These are phyloP conservation scores for Siniperca chuatsi DNA, from an alignment of 2,113 vertebrate species.

Conservation along the genomic window DNA sequence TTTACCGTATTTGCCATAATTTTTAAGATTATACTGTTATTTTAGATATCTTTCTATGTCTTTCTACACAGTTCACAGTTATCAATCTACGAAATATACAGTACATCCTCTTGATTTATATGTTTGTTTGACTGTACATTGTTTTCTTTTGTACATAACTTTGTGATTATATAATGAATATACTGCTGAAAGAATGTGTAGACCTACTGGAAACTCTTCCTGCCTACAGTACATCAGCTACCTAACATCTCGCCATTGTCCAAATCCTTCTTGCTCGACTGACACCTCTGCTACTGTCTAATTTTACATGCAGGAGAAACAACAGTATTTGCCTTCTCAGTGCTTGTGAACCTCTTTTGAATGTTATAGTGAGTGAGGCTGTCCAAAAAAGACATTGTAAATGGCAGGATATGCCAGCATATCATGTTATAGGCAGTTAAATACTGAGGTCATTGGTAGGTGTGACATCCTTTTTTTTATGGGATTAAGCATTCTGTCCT, in stretches of 20 bases:
- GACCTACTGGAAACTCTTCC: conserved; percentile 26
- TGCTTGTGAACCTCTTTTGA: conserved; percentile 48
- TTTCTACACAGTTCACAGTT: conserved; percentile 67
- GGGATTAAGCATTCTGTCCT: conserved; percentile 9
- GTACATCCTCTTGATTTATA: conserved; percentile 62
- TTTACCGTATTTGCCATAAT: conserved; percentile 53
- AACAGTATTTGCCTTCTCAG: conserved; percentile 38
- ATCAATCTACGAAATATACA: conserved; percentile 68
- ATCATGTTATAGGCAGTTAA: conserved; percentile 66
- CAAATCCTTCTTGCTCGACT: conserved; percentile 2
- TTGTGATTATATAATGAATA: conserved; percentile 67
- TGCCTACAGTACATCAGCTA: conserved; percentile 23
- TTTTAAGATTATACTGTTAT: conserved; percentile 56
- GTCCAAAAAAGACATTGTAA: conserved; percentile 50
- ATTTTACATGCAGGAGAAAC: conserved; percentile 52
- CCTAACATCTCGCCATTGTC: background rate
- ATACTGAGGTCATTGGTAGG: conserved; percentile 70
- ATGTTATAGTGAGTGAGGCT: conserved; percentile 34
- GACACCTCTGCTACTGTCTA: conserved; percentile 20
- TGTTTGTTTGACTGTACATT: conserved; percentile 56
- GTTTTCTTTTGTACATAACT: conserved; percentile 65
- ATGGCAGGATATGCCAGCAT: conserved; percentile 67
- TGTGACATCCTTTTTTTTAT: conserved; percentile 40
- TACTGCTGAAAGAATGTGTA: conserved; percentile 41
- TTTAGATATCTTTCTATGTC: conserved; percentile 35